phyloP scores from a whole-genome alignment of 2,797 vertebrate genomes.

The Sebastes iracundus region DNA sequence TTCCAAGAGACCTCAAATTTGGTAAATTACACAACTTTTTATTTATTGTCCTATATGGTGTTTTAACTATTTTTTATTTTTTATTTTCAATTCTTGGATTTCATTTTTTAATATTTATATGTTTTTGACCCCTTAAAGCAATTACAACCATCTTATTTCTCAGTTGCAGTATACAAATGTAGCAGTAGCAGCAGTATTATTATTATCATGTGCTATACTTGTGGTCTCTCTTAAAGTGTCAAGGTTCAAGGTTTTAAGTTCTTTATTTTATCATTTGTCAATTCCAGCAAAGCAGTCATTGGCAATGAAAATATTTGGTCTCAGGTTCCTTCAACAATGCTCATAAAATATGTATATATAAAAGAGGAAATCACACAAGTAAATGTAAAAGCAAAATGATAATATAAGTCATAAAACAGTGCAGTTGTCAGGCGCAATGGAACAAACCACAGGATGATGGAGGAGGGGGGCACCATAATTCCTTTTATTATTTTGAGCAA shows the following conservation, averaged over 20 bases:
- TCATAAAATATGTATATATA: too few species aligned
- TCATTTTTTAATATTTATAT: not conserved
- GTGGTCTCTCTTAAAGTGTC: not conserved
- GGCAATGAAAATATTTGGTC: too few species aligned
- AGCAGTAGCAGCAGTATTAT: not conserved
- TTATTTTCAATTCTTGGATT: not conserved
- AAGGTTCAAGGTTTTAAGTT: too few species aligned
- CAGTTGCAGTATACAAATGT: not conserved
- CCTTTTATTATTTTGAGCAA: too few species aligned
- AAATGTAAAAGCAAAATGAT: accelerated
- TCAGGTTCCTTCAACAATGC: too few species aligned
- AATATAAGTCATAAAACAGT: too few species aligned
- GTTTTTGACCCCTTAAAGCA: not conserved
- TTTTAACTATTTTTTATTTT: not conserved
- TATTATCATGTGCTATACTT: not conserved
- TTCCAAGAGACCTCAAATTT: not conserved
- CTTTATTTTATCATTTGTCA: too few species aligned
- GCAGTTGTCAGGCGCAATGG: too few species aligned
- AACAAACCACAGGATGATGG: too few species aligned
- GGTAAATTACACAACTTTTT: not conserved
- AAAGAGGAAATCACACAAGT: too few species aligned
- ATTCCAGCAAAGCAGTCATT: too few species aligned
- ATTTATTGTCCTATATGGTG: accelerated
- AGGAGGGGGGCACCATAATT: too few species aligned
- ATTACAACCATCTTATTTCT: not conserved